phyloP scores from a whole-genome alignment of 2,113 vertebrate genomes.

The Etia nguti region DNA sequence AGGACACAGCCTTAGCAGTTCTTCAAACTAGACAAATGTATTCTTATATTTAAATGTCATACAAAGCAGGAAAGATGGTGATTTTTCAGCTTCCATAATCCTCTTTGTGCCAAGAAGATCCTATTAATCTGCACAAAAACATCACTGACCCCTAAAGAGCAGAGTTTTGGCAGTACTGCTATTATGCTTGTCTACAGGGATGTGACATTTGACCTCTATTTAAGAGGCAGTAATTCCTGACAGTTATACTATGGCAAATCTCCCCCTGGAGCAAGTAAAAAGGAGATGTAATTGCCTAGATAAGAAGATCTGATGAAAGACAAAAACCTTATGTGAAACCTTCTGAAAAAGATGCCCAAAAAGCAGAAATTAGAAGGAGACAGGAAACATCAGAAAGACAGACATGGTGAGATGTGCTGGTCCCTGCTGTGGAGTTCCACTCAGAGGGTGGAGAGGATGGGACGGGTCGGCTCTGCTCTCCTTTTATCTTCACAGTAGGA shows the following conservation, averaged over 20 bases:
- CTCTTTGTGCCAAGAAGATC: not conserved
- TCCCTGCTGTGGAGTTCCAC: slow-evolving; percentile 18
- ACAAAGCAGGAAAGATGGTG: not conserved
- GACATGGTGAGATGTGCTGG: not conserved
- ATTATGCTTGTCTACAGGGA: not conserved
- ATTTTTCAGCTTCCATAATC: not conserved
- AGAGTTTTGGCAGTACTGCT: not conserved
- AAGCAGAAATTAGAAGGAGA: not conserved
- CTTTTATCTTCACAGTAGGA: slow-evolving; percentile 50
- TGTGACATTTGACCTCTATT: not conserved
- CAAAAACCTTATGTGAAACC: not conserved
- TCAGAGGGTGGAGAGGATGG: slow-evolving; percentile 8
- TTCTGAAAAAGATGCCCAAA: not conserved
- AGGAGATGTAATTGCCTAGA: not conserved
- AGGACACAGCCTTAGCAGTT: not conserved
- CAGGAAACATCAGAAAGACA: not conserved
- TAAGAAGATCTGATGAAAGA: not conserved
- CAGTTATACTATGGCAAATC: not conserved
- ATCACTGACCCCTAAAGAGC: not conserved
- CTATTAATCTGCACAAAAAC: not conserved
- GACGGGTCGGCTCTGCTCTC: not conserved
- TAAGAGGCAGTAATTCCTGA: not conserved
- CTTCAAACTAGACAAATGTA: not conserved
- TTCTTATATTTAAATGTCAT: not conserved
- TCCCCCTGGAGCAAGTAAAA: not conserved